Evolutionary conservation across 2,888 invertebrate genomes (phyloP).

Genomic region (Tenthredo distinguenda): DNA sequence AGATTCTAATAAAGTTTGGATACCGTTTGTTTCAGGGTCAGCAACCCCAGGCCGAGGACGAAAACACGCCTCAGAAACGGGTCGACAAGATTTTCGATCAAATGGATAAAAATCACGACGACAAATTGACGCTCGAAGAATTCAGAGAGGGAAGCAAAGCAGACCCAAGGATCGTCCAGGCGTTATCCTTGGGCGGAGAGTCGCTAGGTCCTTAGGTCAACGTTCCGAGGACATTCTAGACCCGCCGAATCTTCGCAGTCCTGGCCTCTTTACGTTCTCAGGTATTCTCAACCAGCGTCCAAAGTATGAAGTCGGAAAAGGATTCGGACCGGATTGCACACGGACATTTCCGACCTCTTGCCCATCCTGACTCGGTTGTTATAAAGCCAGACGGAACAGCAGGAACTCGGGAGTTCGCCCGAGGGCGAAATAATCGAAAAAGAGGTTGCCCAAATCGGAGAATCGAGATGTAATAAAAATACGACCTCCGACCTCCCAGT

Average conservation of each 20-base stretch:
- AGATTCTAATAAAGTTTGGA: background rate
- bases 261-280: slow-evolving; percentile 20
- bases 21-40: slow-evolving; percentile 85
- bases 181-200: slow-evolving; percentile 88
- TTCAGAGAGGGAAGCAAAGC: slow-evolving; percentile 99
- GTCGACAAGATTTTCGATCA: slow-evolving; percentile 99
- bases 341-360: background rate
- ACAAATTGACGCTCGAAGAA: slow-evolving; percentile 96
- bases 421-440: slow-evolving; percentile 8
- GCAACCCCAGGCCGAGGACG: slow-evolving; percentile 92
- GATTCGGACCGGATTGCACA: background rate
- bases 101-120: slow-evolving; percentile 99
- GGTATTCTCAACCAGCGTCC: slow-evolving; percentile 16
- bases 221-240: background rate
- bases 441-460: background rate
- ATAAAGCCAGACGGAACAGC: background rate
- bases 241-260: slow-evolving; percentile 15
- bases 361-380: background rate
- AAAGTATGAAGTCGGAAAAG: background rate
- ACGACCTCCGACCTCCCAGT: background rate
- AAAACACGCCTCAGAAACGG: slow-evolving; percentile 95
- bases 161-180: slow-evolving; percentile 98
- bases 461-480: background rate
- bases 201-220: slow-evolving; percentile 25
- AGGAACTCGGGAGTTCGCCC: background rate